Evolutionary conservation across 2,797 vertebrate species (phyloP).

Genomic region (Potorous gilbertii): DNA sequence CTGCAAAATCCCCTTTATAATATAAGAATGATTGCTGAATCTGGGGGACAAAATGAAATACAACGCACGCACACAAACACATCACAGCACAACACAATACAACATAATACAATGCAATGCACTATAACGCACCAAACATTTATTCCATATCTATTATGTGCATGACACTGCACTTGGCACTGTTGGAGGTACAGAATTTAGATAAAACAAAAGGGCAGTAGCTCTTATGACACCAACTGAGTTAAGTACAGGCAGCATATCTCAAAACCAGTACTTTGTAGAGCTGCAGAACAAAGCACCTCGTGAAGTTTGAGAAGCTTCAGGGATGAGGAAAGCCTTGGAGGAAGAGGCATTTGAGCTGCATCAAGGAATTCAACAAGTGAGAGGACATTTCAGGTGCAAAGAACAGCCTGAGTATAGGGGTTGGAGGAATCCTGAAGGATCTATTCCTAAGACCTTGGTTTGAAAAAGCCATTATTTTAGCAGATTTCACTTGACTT

Average conservation of each 20-base stretch:
- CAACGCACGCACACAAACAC: background rate
- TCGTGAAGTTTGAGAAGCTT: background rate
- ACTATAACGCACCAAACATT: background rate
- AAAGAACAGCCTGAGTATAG: too few species aligned
- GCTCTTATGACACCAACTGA: background rate
- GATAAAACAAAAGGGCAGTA: background rate
- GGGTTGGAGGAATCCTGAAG: background rate
- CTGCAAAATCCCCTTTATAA: background rate
- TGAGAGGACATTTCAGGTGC: too few species aligned
- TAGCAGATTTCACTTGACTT: background rate
- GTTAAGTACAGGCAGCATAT: background rate
- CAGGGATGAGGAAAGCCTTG: background rate
- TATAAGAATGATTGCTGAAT: background rate
- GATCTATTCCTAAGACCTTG: conserved; percentile 6
- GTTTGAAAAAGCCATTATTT: conserved; percentile 20
- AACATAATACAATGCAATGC: background rate
- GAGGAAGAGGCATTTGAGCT: background rate
- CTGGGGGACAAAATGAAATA: background rate
- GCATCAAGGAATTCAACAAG: too few species aligned
- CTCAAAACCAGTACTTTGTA: too few species aligned
- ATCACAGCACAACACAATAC: background rate
- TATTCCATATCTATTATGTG: background rate
- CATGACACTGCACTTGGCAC: background rate
- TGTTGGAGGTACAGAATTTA: background rate
- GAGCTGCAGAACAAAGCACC: background rate